Base-by-base conservation (phyloP, 2,113 vertebrate genomes). In the Callorhinus ursinus region DNA sequence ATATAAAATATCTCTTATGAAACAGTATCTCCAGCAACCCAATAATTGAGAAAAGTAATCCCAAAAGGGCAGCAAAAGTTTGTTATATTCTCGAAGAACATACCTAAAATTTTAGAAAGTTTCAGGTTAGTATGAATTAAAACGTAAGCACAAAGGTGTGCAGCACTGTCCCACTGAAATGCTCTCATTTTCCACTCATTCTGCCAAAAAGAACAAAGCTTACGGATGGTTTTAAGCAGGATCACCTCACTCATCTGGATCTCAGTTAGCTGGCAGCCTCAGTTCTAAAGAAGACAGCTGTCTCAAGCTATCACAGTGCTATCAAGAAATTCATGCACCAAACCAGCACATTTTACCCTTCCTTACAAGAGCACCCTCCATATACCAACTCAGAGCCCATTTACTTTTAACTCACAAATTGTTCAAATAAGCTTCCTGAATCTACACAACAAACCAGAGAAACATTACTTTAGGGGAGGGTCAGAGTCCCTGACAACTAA, bases 321-420 rank as follows among this genome's bases (percentile, higher is more conserved):
- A 15, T 36, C n/a, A 4, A 1, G 13, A 33, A 11, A 84, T 18
- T 49, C 67, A 26, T 2, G 0, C 13, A 4, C 10, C n/a, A 33
- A 63, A 15, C 26, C 0, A 24, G 31, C 18, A 42, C 61, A 4
- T 10, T 26, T 53, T 7, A 33, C 16, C 55, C 42, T 39, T 55
- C 65, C 49, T 76, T 18, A 0, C 1, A 4, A 88, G 9, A 71
- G 59, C 8, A 0, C 0, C 7, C 18, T 6, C 31, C 36, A 12
- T n/a, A 2, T 0, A 0, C 15, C 82, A 74, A 5, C 21, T 42
- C 33, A 69, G 26, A 59, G 22, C 13, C 77, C 22, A 0, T 36
- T 42, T 11, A 16, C 15, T 18, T 36, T 55, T 2, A 39, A 67
- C 6, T 33, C 39, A 22, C 2, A 3, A 5, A 12, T 53, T 77